Evolutionary conservation across 1,140 invertebrate genomes (phyloP).

Genomic region (Drosophila nigromelanica): DNA sequence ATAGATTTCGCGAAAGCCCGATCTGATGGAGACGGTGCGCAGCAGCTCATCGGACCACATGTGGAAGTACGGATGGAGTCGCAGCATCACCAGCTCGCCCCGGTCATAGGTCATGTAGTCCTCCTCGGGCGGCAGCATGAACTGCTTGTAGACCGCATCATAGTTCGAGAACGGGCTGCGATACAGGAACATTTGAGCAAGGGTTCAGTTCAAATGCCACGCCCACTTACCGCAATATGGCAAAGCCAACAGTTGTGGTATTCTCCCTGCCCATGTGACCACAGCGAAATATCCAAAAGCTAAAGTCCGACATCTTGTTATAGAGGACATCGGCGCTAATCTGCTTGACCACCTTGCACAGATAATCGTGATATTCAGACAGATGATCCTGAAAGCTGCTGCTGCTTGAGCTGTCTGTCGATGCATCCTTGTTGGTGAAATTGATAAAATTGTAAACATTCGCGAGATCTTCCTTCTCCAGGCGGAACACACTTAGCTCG

Average conservation of each 20-base stretch:
- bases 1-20: slow-evolving; percentile 53
- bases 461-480: slow-evolving; percentile 32
- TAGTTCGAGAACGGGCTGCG: slow-evolving; percentile 48
- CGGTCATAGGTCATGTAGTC: slow-evolving; percentile 39
- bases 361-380: not conserved
- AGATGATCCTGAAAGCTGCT: no score
- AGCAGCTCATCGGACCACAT: slow-evolving; percentile 58
- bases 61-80: slow-evolving; percentile 59
- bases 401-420: no score
- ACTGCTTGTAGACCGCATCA: slow-evolving; percentile 35
- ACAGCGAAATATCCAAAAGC: slow-evolving; percentile 45
- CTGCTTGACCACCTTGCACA: not conserved
- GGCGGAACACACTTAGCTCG: slow-evolving; percentile 31
- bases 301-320: slow-evolving; percentile 37
- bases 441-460: not conserved
- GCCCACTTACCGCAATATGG: slow-evolving; percentile 44
- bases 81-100: slow-evolving; percentile 56
- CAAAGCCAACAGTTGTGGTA: slow-evolving; percentile 55
- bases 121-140: slow-evolving; percentile 44
- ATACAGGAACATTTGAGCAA: not conserved
- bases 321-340: slow-evolving; percentile 20
- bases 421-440: no score
- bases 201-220: no score
- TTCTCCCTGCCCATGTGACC: slow-evolving; percentile 24
- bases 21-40: slow-evolving; percentile 41